Evolutionary conservation across 2,113 vertebrate species (phyloP).

Genomic region (Benitochromis conjunctus): DNA sequence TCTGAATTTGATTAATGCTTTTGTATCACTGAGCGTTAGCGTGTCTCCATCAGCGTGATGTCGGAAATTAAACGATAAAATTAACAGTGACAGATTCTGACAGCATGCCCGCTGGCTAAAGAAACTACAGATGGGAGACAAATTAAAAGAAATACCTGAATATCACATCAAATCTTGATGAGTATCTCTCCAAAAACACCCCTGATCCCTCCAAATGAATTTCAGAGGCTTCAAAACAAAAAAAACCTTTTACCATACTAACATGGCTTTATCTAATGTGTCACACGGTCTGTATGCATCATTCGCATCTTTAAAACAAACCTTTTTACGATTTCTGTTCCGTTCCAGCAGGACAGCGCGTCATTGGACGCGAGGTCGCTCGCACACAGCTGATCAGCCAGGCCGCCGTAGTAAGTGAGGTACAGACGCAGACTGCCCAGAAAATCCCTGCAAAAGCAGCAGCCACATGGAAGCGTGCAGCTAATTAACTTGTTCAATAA

Average conservation of each 20-base stretch:
- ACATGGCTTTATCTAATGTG: neutral
- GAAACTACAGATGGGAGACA: neutral
- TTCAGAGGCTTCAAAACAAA: neutral
- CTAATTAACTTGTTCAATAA: neutral
- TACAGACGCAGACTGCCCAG: constrained; percentile 73
- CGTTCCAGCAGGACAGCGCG: constrained; percentile 80
- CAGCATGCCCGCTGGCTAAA: neutral
- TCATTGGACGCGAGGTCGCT: constrained; percentile 76
- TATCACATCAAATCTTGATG: neutral
- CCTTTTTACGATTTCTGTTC: constrained; percentile 79
- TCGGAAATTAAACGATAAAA: neutral
- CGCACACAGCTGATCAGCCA: constrained; percentile 81
- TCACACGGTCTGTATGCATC: neutral
- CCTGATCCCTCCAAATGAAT: neutral
- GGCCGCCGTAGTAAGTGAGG: constrained; percentile 76
- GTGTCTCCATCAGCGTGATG: neutral
- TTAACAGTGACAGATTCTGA: neutral
- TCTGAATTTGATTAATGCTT: neutral
- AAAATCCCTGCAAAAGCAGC: constrained; percentile 76
- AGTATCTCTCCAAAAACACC: neutral
- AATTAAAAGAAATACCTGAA: neutral
- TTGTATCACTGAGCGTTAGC: neutral
- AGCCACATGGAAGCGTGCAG: neutral
- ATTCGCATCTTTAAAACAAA: constrained; percentile 36
- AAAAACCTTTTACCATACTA: neutral